Conservation (phyloP, 2,797 vertebrate species). For the Sorex maritimensis region DNA sequence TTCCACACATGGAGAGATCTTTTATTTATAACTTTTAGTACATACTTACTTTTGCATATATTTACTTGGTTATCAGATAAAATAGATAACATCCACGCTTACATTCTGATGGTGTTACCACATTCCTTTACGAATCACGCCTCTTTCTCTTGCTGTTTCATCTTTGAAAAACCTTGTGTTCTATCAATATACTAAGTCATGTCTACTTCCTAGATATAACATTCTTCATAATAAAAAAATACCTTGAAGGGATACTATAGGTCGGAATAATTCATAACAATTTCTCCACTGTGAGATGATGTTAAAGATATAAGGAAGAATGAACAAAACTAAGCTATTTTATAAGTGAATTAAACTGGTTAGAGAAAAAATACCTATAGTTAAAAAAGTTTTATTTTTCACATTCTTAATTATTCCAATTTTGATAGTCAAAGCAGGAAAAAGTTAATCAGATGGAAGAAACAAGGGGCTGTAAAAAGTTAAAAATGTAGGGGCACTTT, state of each 20-base stretch:
- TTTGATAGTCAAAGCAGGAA: conserved; percentile 54
- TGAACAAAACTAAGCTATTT: background rate
- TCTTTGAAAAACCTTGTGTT: background rate
- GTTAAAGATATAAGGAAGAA: background rate
- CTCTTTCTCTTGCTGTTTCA: background rate
- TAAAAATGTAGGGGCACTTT: background rate
- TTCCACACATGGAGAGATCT: background rate
- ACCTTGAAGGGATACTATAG: background rate
- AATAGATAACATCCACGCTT: background rate
- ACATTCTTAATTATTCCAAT: background rate
- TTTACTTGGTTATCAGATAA: background rate
- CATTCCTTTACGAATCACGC: background rate
- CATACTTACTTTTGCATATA: background rate
- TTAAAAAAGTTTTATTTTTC: background rate
- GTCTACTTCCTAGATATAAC: background rate
- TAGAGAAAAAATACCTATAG: background rate
- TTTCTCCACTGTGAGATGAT: background rate
- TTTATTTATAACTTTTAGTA: background rate
- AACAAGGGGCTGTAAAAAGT: conserved; percentile 54
- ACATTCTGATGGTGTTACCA: background rate
- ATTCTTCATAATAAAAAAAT: background rate
- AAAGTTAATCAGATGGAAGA: conserved; percentile 20
- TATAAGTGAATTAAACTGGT: background rate
- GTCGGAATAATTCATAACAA: background rate
- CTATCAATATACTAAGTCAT: background rate